These are phyloP conservation scores for Dendrolimus houi DNA, from an alignment of 2,888 invertebrate species.

Conservation along the genomic window DNA sequence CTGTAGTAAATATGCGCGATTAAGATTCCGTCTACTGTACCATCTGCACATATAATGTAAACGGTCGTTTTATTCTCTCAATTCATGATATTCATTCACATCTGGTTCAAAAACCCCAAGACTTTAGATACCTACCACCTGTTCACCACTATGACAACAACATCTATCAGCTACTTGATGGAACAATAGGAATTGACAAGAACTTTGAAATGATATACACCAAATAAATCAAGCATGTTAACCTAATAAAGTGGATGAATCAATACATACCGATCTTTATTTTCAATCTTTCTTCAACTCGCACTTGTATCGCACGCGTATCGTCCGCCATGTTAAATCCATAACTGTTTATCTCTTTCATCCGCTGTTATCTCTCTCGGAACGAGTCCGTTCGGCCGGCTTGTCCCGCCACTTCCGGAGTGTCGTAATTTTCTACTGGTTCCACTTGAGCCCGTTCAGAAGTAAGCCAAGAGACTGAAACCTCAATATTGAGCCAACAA, in stretches of 20 bases:
- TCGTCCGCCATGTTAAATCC: conserved; percentile 95
- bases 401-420: conserved; percentile 75
- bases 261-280: conserved; percentile 92
- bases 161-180: conserved; percentile 14
- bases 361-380: conserved; percentile 76
- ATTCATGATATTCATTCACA: conserved; percentile 38
- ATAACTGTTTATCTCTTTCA: conserved; percentile 81
- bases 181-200: neutral
- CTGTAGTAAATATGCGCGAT: conserved; percentile 15
- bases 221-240: conserved; percentile 3
- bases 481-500: conserved; percentile 33
- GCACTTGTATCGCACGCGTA: conserved; percentile 84
- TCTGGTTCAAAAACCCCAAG: conserved; percentile 30
- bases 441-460: conserved; percentile 63
- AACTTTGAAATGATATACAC: neutral
- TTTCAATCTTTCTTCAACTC: conserved; percentile 94
- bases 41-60: conserved; percentile 15
- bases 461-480: conserved; percentile 34
- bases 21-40: conserved; percentile 15
- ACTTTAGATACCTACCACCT: conserved; percentile 65
- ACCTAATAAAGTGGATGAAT: conserved; percentile 21
- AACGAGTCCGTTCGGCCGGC: conserved; percentile 72
- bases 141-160: conserved; percentile 66
- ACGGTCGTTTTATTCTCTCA: conserved; percentile 16
- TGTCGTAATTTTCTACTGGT: conserved; percentile 74